phyloP scores from a whole-genome alignment of 2,797 vertebrate genomes.

The Cygnus olor region DNA sequence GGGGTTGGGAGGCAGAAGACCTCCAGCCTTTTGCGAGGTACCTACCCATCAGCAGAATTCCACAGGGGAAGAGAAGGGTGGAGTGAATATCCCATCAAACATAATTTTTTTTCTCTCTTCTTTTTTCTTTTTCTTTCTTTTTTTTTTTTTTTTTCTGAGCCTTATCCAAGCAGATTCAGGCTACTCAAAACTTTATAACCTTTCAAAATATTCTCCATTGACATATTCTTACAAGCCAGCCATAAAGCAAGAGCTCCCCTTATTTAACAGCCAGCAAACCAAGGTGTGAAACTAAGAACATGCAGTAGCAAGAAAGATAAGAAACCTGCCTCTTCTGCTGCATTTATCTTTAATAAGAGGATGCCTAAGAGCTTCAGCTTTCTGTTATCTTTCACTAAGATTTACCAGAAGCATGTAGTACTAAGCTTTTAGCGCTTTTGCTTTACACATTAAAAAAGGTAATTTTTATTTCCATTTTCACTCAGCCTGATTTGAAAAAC shows the following conservation, averaged over 20 bases:
- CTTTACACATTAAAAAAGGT: neutral
- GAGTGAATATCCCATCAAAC: neutral
- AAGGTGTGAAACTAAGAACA: neutral
- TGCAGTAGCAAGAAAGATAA: neutral
- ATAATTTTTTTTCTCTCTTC: too few species aligned
- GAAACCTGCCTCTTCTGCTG: neutral
- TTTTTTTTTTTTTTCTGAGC: too few species aligned
- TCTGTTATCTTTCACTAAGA: constrained; percentile 8
- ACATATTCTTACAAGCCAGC: neutral
- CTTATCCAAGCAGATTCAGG: neutral
- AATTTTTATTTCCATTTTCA: neutral
- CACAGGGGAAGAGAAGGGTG: neutral
- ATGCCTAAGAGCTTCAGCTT: neutral
- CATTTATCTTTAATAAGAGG: constrained; percentile 25
- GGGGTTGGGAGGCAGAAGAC: neutral
- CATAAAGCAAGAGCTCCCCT: neutral
- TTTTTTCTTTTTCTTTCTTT: too few species aligned
- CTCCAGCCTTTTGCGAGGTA: neutral
- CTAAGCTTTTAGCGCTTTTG: neutral
- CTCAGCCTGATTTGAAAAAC: neutral
- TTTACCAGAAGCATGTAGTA: neutral
- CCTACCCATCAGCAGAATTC: neutral
- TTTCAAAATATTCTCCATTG: neutral
- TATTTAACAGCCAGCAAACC: constrained; percentile 33
- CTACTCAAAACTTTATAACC: neutral